Evolutionary conservation across 2,797 vertebrate genomes (phyloP), one percentile per base, ranked within the genome.

Genomic region (Adelosebastes latens): DNA sequence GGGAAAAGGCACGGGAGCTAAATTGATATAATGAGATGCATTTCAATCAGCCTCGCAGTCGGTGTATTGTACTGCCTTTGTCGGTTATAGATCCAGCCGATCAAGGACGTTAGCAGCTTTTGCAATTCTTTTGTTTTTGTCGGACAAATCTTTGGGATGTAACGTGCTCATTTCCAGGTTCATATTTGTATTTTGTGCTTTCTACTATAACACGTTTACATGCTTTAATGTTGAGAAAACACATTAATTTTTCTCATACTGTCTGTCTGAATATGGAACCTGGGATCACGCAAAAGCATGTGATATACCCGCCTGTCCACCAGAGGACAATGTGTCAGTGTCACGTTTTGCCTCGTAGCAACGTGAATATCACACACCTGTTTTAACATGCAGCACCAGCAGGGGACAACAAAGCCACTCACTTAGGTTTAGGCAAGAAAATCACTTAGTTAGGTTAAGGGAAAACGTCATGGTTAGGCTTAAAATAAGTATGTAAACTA

Each of bases 1-100:
- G 74, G 73, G 73, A 75, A 89, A 89, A 75, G 70, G 53, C 83
- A 84, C 34, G 56, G 82, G 83, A 75, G 82, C 70, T 89, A 78
- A 91, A 91, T 71, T 90, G 86, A 88, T 87, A 79, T 88, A 90
- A 93, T 91, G 74, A 90, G 86, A 90, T 88, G 88, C 83, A 80
- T 91, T 92, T 88, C 85, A 90, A 81, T 91, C 85, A 90, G 76
- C 75, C 31, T 72, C n/a, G 6, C 65, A 66, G 82, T 81, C 27
- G 2, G 56, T 34, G 55, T 24, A 8, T 70, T 68, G 67, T 27
- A 20, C 58, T 46, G 63, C 49, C 20, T 77, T 72, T 79, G 74
- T 58, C 75, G 42, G 42, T 75, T 79, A 79, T 59, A 52, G 70
- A 79, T 72, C 67, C 32, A 65, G 56, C 58, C 84, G 52, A 74